Evolutionary conservation across 2,113 vertebrate genomes (phyloP).

Genomic region (Platichthys stellatus): DNA sequence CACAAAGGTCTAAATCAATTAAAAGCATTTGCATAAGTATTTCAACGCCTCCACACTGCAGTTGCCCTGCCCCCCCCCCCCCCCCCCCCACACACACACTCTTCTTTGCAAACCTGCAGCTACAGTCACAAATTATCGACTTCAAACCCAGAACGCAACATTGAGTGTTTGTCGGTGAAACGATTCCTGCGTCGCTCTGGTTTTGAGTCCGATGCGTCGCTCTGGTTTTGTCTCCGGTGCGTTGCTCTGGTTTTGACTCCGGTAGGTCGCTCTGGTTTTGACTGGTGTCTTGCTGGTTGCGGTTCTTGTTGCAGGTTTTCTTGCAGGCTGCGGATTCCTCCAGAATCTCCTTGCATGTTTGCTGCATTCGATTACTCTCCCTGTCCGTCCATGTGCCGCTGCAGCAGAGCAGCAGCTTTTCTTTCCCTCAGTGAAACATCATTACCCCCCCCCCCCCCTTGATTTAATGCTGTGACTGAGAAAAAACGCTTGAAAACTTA

Average conservation of each 20-base stretch:
- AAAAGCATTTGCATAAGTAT: background rate
- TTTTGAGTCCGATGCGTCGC: no score
- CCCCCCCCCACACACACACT: no score
- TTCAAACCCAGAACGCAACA: background rate
- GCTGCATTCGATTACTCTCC: background rate
- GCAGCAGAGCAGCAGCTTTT: background rate
- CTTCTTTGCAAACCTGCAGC: background rate
- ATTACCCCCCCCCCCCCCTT: background rate
- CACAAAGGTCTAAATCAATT: background rate
- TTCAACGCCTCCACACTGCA: background rate
- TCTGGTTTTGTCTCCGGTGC: no score
- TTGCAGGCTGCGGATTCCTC: no score
- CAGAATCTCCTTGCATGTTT: no score
- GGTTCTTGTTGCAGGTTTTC: no score
- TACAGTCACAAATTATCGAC: background rate
- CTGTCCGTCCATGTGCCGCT: background rate
- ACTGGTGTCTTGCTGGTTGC: no score
- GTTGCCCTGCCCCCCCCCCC: no score
- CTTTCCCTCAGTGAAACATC: background rate
- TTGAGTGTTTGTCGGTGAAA: no score
- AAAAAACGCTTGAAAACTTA: conserved; percentile 1
- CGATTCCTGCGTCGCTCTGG: no score
- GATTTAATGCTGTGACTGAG: background rate
- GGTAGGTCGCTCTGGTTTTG: no score
- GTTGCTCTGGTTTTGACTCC: no score